Evolutionary conservation across 2,888 invertebrate genomes (phyloP), one percentile per base, ranked within the genome.

Genomic region (Campoplex nolae): DNA sequence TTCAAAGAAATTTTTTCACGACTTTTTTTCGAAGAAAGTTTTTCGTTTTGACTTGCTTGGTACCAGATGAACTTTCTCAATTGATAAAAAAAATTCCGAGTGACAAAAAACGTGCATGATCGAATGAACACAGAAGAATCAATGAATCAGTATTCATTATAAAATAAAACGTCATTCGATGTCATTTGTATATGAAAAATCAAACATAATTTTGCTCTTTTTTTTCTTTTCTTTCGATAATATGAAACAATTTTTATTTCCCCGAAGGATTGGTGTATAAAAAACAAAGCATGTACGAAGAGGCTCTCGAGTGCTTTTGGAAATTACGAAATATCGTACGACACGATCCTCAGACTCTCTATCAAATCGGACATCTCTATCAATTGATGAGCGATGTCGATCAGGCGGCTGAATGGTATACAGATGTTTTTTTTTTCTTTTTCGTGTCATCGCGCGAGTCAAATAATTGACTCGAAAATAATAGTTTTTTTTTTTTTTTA

Each of bases 291-390:
- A 96, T 97, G 89, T 96, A 96, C 86, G 97, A 97, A 79, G 96
- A 97, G 91, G 97, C 98, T 6, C 95, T 98, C 76, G 97, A 97
- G 88, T 97, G 97, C 90, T 98, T 98, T 93, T 96, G 97, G 95
- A 97, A 98, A 94, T 95, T 98, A 75, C 96, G 97, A 92, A 95
- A 96, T 79, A 96, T 97, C 86, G 95, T 97, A 48, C 95, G 96
- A 84, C 96, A 97, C 92, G 96, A 97, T 91, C 96, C 98, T 68
- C 97, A 97, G 92, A 97, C 97, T 38, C 95, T 97, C 78, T 98
- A 97, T 93, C 98, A 98, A 94, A 95, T 98, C 86, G 98, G 97
- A 11, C 96, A 96, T 91, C 95, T 98, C 89, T 96, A 98, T 94
- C 98, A 98, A 92, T 95, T 96, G 70, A 94, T 97, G 56, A 95